Base-by-base conservation (phyloP, 2,113 vertebrate species). In the Lota lota region DNA sequence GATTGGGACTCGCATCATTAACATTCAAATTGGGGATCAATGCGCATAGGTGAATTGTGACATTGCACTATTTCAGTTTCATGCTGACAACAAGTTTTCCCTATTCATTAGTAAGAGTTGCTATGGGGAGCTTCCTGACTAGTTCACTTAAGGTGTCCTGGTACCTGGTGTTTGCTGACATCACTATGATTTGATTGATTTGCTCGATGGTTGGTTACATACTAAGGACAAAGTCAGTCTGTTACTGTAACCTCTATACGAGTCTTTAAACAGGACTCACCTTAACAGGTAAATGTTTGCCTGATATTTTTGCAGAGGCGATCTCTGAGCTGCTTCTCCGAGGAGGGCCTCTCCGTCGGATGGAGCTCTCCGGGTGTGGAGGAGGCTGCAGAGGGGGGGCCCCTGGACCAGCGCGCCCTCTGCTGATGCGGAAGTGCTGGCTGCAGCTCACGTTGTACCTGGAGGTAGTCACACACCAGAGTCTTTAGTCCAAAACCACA, bases 361-460 rank as follows among this genome's bases (percentile, higher is more conserved):
- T 79, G 63, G 65, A 83, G 80, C 11, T 88, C 86, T 90, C 89
- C 0, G 92, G 89, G 2, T 90, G 91, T 0, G 89, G 86, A 14
- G 90, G 91, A 21, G 90, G 91, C 40, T 47, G 40, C 11, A 14
- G 40, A 8, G 40, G 40, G 8, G 8, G 84, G 6, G 93, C 78
- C 18, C 72, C 79, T 4, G 91, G 93, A 24, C 90, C 92, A 74
- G 91, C 92, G 78, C 95, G 93, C 72, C 95, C 95, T 63, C 95
- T 92, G 75, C 96, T 95, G 24, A 92, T 75, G 60, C 95, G 94
- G 69, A 94, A 96, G 87, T 97, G 96, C 74, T 98, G 94, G 71
- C 95, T 98, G 80, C 96, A 99, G 90, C 97, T 97, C 63, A 99
- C 97, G 0, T 98, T 99, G 87, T 98, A 98, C 90, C 97, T 99